Evolutionary conservation across 2,888 invertebrate species (phyloP).

Genomic region (Dasysyrphus albostriatus): DNA sequence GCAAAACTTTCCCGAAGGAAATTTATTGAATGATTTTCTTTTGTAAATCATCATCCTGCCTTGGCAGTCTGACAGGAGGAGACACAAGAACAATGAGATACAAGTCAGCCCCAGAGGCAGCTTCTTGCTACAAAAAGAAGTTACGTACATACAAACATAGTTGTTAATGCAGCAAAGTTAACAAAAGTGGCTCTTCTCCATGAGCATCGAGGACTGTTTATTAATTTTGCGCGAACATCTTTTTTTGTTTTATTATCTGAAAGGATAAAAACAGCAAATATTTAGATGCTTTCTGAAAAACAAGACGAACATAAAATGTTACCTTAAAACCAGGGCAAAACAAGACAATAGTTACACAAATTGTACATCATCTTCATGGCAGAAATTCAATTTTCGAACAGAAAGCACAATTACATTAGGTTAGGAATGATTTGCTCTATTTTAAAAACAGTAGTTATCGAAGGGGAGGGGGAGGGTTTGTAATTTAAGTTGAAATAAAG

Average conservation of each 20-base stretch:
- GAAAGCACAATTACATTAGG: conserved; percentile 17
- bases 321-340: conserved; percentile 44
- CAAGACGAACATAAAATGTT: conserved; percentile 32
- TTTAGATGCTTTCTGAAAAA: conserved; percentile 17
- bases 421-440: conserved; percentile 8
- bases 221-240: conserved; percentile 21
- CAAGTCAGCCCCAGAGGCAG: conserved; percentile 19
- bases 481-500: conserved; percentile 12
- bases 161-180: conserved; percentile 36
- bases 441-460: neutral
- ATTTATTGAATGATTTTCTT: conserved; percentile 46
- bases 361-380: conserved; percentile 35
- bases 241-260: conserved; percentile 6
- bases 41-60: conserved; percentile 44
- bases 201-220: conserved; percentile 35
- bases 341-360: conserved; percentile 49
- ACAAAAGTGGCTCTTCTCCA: conserved; percentile 42
- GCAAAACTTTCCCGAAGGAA: conserved; percentile 35
- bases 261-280: conserved; percentile 1
- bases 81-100: conserved; percentile 41
- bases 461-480: no score
- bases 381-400: conserved; percentile 52
- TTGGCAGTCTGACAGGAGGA: conserved; percentile 19
- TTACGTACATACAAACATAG: conserved; percentile 1
- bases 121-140: conserved; percentile 36